Evolutionary conservation across 2,113 vertebrate species (phyloP).

Genomic region (Australoheros scitulus): DNA sequence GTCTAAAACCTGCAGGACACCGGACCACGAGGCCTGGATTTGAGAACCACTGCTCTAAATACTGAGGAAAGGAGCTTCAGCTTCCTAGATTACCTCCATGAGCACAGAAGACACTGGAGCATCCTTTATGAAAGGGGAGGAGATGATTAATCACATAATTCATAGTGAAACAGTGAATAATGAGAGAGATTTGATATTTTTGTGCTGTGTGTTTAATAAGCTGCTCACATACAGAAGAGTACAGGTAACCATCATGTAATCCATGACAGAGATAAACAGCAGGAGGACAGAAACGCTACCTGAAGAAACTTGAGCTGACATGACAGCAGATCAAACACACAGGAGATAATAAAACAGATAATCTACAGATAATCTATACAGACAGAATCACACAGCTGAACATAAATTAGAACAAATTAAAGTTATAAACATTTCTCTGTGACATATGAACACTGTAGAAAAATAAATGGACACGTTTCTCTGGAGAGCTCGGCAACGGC

Average conservation of each 20-base stretch:
- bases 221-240: background rate
- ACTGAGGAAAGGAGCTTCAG: background rate
- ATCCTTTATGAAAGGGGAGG: background rate
- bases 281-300: background rate
- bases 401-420: conserved; percentile 23
- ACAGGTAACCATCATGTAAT: background rate
- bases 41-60: no score
- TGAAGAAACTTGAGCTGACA: background rate
- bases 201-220: conserved; percentile 21
- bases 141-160: background rate
- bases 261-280: background rate
- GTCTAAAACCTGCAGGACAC: no score
- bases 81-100: background rate
- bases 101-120: background rate
- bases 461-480: conserved; percentile 16
- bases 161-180: conserved; percentile 1
- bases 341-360: background rate
- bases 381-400: background rate
- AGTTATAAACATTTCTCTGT: conserved; percentile 5
- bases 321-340: background rate
- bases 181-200: background rate
- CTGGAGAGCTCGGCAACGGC: background rate
- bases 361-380: background rate
- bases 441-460: conserved; percentile 10
- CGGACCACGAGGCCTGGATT: no score